Evolutionary conservation across 2,113 vertebrate species (phyloP).

Genomic region (Caracal caracal): DNA sequence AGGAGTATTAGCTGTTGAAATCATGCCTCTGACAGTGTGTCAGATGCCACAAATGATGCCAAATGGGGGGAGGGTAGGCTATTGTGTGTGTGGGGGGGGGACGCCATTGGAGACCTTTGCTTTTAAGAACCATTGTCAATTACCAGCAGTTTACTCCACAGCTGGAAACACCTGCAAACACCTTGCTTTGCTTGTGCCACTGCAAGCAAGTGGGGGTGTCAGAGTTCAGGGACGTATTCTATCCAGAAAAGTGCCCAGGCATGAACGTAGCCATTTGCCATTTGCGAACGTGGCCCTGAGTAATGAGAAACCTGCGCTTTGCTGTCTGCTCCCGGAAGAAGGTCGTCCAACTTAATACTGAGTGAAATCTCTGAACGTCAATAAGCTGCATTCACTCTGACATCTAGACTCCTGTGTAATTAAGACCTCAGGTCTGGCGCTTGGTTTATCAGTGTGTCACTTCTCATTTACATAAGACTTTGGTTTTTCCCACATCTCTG

Average conservation of each 20-base stretch:
- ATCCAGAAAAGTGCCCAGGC: constrained; percentile 8
- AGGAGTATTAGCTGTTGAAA: background rate
- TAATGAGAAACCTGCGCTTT: constrained; percentile 45
- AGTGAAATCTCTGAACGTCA: constrained; percentile 45
- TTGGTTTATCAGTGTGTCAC: constrained; percentile 65
- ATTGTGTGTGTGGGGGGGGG: too few relatives aligned
- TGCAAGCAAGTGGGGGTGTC: background rate
- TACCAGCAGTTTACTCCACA: background rate
- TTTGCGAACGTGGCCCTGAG: background rate
- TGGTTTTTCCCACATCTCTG: constrained; percentile 65
- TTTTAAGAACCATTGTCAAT: background rate
- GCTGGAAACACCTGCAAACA: background rate
- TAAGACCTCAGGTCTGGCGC: constrained; percentile 70
- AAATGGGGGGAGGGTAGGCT: too few relatives aligned
- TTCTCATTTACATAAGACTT: constrained; percentile 78
- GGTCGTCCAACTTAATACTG: constrained; percentile 21
- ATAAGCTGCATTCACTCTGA: constrained; percentile 62
- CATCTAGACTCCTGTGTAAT: constrained; percentile 73
- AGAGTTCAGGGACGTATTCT: background rate
- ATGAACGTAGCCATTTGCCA: background rate
- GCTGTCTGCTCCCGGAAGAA: constrained; percentile 49
- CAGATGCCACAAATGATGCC: background rate
- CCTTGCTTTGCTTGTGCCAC: background rate
- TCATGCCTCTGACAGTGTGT: background rate
- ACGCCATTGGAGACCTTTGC: background rate